Conservation (phyloP, 2,797 vertebrate genomes). For the Myotis vivesi region DNA sequence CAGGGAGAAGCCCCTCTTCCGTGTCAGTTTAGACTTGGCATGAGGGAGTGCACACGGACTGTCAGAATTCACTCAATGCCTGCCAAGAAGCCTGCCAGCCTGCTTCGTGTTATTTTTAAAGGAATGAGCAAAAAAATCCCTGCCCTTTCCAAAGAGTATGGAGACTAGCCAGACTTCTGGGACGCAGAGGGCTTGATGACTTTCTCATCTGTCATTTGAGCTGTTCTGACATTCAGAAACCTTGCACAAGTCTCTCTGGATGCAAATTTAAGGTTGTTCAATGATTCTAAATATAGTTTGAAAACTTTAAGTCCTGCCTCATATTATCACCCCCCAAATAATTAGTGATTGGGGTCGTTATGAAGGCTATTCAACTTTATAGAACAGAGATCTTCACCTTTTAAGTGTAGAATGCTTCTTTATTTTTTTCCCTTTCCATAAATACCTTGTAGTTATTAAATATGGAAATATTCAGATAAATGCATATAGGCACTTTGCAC, state of each 20-base stretch:
- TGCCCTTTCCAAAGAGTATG: constrained; percentile 53
- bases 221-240: constrained; percentile 64
- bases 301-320: constrained; percentile 27
- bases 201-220: constrained; percentile 69
- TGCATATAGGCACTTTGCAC: not conserved
- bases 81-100: constrained; percentile 39
- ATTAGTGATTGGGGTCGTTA: not conserved
- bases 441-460: not conserved
- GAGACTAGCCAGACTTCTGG: constrained; percentile 68
- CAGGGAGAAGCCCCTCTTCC: not conserved
- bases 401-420: not conserved
- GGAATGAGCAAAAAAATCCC: constrained; percentile 41
- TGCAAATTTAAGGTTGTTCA: constrained; percentile 54
- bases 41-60: not conserved
- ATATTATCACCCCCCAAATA: not conserved
- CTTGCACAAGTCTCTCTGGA: constrained; percentile 6
- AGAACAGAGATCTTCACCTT: not conserved
- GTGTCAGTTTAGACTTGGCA: constrained; percentile 33
- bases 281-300: constrained; percentile 3
- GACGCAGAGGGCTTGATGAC: constrained; percentile 61
- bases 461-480: not conserved
- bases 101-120: constrained; percentile 62
- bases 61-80: constrained; percentile 54
- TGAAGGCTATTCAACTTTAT: not conserved
- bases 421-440: not conserved